Conservation (phyloP, 2,113 vertebrate species). For the Leucoraja erinaceus region DNA sequence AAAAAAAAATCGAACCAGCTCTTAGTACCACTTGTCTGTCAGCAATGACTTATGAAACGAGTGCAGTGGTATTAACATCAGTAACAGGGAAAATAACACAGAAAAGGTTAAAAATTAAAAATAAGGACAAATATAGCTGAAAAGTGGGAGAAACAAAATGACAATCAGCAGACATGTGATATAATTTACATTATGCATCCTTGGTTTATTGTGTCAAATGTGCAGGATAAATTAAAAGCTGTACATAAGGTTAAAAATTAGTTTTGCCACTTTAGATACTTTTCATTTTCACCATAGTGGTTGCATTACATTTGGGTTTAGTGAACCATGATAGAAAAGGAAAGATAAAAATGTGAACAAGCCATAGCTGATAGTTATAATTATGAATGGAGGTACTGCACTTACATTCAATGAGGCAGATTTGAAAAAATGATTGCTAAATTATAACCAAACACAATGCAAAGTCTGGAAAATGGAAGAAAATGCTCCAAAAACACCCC, state of each 20-base stretch:
- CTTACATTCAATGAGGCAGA: not conserved
- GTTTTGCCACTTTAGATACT: not conserved
- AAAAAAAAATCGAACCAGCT: not conserved
- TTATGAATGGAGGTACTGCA: not conserved
- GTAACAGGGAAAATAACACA: not conserved
- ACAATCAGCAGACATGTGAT: not conserved
- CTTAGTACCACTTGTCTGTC: not conserved
- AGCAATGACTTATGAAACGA: not conserved
- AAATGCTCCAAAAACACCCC: not conserved
- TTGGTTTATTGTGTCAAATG: not conserved
- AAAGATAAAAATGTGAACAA: not conserved
- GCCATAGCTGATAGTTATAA: not conserved
- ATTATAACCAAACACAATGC: not conserved
- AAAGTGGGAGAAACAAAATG: not conserved
- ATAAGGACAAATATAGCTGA: not conserved
- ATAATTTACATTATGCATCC: not conserved
- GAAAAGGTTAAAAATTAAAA: not conserved
- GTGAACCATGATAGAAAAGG: not conserved
- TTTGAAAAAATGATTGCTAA: not conserved
- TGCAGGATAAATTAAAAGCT: conserved; percentile 10
- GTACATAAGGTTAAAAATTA: not conserved
- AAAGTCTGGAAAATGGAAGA: not conserved
- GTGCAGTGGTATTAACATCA: not conserved
- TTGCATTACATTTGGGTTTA: not conserved
- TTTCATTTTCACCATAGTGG: not conserved